Base-by-base conservation (phyloP, 2,888 invertebrate genomes). In the Cheilosia vernalis region DNA sequence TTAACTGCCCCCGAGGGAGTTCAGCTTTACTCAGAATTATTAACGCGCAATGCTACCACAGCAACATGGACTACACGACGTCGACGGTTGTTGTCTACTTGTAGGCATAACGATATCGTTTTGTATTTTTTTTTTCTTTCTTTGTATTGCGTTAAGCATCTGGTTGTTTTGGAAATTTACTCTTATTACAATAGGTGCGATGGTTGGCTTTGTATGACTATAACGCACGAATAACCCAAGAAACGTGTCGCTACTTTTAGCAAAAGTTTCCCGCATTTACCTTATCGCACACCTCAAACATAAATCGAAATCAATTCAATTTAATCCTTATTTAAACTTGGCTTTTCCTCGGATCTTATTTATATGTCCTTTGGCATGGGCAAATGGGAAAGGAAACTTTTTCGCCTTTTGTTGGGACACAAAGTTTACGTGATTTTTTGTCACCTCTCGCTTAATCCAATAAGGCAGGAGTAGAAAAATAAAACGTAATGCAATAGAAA, bases 271-370 rank as follows among this genome's bases (percentile, higher is more conserved):
- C 37, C 4, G 37, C 13, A 37, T 37, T 37, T 63, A 58, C 51
- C 69, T 73, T 80, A 80, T 80, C 73, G 55, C 42, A 73, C 66
- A 80, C 80, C 73, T 80, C 51, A 60, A 73, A 58, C 83, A 79
- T 79, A 69, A 79, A 84, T 84, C 79, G 83, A 84, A 84, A 64
- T 84, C 78, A 84, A 84, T 79, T 84, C 83, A 84, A 84, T 84
- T 79, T 84, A 73, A 84, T 78, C 78, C 73, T 83, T 78, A 66
- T 83, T 83, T 78, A 78, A 78, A 84, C 83, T 79, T 79, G 49
- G 44, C 33, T 63, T 66, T 73, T 56, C 67, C 30, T 56, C 56
- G 51, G 58, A 33, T 73, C 67, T 78, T 73, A 66, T 77, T 72
- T 78, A 72, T 83, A 24, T 67, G 66, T 72, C 40, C 10, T 55